Evolutionary conservation across 2,888 invertebrate species (phyloP), one percentile per base, ranked within the genome.

Genomic region (Ctena decussata): DNA sequence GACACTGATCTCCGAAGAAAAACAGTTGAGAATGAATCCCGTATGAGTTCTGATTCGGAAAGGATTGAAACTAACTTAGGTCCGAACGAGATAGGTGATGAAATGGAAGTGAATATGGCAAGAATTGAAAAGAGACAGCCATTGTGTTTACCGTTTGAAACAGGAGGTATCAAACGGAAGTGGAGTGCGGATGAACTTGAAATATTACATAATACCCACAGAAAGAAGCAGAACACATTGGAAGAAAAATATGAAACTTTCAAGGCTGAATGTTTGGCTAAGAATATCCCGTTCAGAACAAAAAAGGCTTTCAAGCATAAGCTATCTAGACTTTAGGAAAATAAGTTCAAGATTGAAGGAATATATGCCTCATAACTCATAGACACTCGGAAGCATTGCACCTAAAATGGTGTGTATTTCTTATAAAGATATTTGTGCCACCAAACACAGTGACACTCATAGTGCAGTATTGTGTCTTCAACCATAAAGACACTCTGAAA

Each of bases 121-220:
- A 6, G 41, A 41, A 11, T 6, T 41, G 6, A 11, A 11, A 6
- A 41, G 41, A 41, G 41, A 41, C 41, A 6, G 6, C 8, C 15
- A 11, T 41, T 15, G 15, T 41, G 41, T 15, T 15, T 41, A 11
- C 41, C 41, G 15, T 6, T 73, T 60, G 24, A 24, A 27, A 27
- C 11, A 18, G 18, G 24, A 24, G 21, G 3, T 6, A 12, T n/a
- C 30, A 5, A 60, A 32, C 15, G 1, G 1, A 37, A 44, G 11
- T 80, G 74, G 80, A 24, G 74, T 24, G 8, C 65, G 44, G 18
- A 44, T n/a, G 80, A 80, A 70, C 44, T 74, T 32, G 80, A 80
- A 69, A n/a, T 74, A 32, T 30, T 80, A 24, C 74, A 74, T 46
- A 74, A 80, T 27, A 41, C 71, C 44, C n/a, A 70, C 44, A 71